Base-by-base conservation (phyloP, 2,888 invertebrate genomes). In the Andricus quercusramuli region DNA sequence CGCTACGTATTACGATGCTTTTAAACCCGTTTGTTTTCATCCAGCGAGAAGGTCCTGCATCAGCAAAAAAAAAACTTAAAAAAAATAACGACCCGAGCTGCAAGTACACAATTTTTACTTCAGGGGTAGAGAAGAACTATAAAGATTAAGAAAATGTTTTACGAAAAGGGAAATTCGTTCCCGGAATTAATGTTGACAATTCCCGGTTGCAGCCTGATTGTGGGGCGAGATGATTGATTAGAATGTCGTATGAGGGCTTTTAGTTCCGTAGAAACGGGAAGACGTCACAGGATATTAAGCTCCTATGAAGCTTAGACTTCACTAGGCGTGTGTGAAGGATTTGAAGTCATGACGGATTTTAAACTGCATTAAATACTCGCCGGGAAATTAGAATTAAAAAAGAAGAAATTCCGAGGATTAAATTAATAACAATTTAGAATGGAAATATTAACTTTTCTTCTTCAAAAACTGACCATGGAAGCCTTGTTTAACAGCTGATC, bases 271-370 rank as follows among this genome's bases (percentile, higher is more conserved):
- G 29, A 70, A 70, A 51, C 70, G 29, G 51, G n/a, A 70, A 70
- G 70, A 70, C 29, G 51, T 70, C 70, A 70, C 51, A 70, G 20
- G 29, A 51, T 70, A 70, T 70, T 70, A 70, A 70, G 70, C 29
- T 51, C 51, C 20, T 70, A 25, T 70, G 25, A 47, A 29, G 51
- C 70, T 51, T 74, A 20, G 5, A 25, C 20, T 56, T 74, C 47
- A 44, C 11, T 41, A 67, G 41, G 13, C 4, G 22, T 22, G 67
- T 13, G 13, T 32, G 8, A 22, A 67, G 22, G 9, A 67, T 67
- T 67, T n/a, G 3, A 32, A 4, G 9, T 29, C 20, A 20, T 67
- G 41, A 67, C n/a, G 13, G 22, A 67, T 22, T 67, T 67, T 1
- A 13, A 66, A 41, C 37, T 66, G 17, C 2, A 66, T 41, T 66